Evolutionary conservation across 2,113 vertebrate species (phyloP).

Genomic region (Lipotes vexillifer): DNA sequence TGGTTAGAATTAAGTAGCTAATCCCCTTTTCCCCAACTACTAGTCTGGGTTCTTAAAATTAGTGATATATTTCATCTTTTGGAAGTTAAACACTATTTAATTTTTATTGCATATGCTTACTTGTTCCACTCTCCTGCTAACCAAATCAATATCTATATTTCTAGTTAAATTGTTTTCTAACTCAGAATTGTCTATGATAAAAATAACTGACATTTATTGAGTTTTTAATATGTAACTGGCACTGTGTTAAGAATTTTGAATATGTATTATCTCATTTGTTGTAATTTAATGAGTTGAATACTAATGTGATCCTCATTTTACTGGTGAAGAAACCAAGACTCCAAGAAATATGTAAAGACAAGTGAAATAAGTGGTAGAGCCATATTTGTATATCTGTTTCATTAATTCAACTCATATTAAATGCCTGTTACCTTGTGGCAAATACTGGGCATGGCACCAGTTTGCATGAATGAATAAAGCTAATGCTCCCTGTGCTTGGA

Average conservation of each 20-base stretch:
- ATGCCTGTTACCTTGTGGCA: neutral
- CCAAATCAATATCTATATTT: neutral
- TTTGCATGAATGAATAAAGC: neutral
- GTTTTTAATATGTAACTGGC: neutral
- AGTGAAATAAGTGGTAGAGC: neutral
- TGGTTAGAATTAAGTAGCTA: neutral
- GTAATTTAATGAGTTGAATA: neutral
- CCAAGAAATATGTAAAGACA: neutral
- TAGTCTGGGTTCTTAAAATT: neutral
- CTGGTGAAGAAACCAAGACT: neutral
- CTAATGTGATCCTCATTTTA: neutral
- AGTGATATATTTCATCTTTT: neutral
- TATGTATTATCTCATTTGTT: neutral
- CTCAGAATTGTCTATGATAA: neutral
- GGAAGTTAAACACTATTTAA: neutral
- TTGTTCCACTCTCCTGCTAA: neutral
- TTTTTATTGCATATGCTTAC: neutral
- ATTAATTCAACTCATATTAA: neutral
- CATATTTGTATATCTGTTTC: neutral
- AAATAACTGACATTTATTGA: neutral
- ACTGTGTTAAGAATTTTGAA: neutral
- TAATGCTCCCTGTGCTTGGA: neutral
- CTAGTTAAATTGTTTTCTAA: neutral
- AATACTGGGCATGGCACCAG: neutral
- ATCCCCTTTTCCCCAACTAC: neutral